phyloP scores from a whole-genome alignment of 2,113 vertebrate species.

The Sander lucioperca region DNA sequence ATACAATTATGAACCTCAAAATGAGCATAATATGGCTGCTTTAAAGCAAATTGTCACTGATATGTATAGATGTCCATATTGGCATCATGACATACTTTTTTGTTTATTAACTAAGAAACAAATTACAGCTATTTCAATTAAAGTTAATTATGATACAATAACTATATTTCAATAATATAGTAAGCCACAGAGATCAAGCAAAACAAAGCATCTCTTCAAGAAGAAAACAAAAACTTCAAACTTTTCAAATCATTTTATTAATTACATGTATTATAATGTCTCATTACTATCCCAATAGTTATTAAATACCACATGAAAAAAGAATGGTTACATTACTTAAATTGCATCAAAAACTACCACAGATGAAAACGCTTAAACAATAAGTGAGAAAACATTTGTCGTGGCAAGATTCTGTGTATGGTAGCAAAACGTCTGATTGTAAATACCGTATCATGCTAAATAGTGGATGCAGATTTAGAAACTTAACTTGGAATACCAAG shows the following conservation, averaged over 20 bases:
- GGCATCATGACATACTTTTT: no score
- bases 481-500: conserved; percentile 35
- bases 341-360: conserved; percentile 68
- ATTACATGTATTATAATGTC: conserved; percentile 75
- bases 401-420: conserved; percentile 40
- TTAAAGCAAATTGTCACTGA: no score
- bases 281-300: conserved; percentile 77
- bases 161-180: background rate
- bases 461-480: conserved; percentile 47
- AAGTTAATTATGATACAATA: no score
- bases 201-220: background rate
- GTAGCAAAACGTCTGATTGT: conserved; percentile 40
- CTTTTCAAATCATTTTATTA: conserved; percentile 77
- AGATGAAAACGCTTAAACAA: conserved; percentile 60
- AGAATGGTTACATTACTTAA: conserved; percentile 68
- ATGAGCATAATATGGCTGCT: no score
- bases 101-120: background rate
- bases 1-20: no score
- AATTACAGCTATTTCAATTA: background rate
- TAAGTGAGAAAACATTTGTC: conserved; percentile 37
- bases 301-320: conserved; percentile 80
- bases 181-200: background rate
- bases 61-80: no score
- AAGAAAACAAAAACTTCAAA: conserved; percentile 13
- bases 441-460: conserved; percentile 64